Percentiles rank a stretch among this genome's conserved stretches.
These are phyloP conservation scores for Pomatorhinus ruficollis DNA, from an alignment of 2,113 vertebrate genomes.

Conservation along the genomic window DNA sequence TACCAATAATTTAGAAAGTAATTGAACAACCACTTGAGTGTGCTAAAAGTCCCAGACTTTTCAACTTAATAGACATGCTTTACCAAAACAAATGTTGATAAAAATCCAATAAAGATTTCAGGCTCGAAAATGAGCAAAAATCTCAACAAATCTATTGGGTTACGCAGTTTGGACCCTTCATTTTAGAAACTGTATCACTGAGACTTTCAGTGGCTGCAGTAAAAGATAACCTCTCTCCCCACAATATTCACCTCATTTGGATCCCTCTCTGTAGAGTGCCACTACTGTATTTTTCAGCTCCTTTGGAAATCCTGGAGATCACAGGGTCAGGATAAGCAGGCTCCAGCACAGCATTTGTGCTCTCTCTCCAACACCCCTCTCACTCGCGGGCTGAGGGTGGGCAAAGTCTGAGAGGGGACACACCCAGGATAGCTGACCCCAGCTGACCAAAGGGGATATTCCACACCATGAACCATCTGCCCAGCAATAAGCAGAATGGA, in stretches of 20 bases:
- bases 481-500: background rate
- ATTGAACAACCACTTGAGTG: background rate
- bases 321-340: background rate
- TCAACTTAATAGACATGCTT: background rate
- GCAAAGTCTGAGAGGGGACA: background rate
- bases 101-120: background rate
- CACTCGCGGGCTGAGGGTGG: rapidly evolving
- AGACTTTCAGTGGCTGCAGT: background rate
- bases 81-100: background rate
- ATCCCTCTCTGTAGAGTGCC: background rate
- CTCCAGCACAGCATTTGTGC: background rate
- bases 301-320: background rate
- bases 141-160: background rate
- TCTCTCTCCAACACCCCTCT: background rate
- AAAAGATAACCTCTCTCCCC: background rate
- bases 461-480: too few species aligned
- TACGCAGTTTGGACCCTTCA: background rate
- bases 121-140: background rate
- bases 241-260: background rate
- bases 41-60: background rate
- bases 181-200: background rate
- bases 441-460: background rate
- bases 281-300: background rate
- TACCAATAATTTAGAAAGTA: background rate
- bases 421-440: background rate